phyloP scores from a whole-genome alignment of 2,888 invertebrate species.

The Pterostichus madidus region DNA sequence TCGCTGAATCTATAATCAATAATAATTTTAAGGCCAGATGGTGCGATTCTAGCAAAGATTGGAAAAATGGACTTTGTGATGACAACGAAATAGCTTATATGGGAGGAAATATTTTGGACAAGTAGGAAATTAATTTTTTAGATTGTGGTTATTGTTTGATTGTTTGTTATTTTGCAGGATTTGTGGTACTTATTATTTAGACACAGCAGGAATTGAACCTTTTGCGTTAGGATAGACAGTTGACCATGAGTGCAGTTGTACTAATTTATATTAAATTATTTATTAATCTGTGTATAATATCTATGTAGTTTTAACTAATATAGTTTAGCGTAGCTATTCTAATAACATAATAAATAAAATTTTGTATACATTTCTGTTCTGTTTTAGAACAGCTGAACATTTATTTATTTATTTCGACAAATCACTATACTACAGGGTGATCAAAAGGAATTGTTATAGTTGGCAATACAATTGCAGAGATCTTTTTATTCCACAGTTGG shows the following conservation, averaged over 20 bases:
- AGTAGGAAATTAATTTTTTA: background rate
- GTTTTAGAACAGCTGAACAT: no score
- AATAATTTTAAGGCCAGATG: constrained; percentile 72
- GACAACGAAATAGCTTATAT: constrained; percentile 15
- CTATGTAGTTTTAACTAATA: background rate
- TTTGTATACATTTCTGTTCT: no score
- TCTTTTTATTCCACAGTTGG: no score
- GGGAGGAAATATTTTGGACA: constrained; percentile 46
- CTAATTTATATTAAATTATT: constrained; percentile 48
- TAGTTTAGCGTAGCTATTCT: no score
- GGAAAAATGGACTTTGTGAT: constrained; percentile 69
- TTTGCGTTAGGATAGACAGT: constrained; percentile 70
- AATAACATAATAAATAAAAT: no score
- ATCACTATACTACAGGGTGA: no score
- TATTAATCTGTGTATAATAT: background rate
- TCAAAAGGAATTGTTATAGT: no score
- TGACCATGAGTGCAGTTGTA: background rate
- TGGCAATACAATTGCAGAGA: no score
- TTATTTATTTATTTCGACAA: no score
- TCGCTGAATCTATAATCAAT: constrained; percentile 75
- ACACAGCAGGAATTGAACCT: constrained; percentile 72
- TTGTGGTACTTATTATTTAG: constrained; percentile 74
- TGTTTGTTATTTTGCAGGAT: constrained; percentile 68
- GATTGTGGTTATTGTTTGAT: constrained; percentile 7
- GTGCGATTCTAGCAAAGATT: constrained; percentile 69